phyloP scores from a whole-genome alignment of 2,797 vertebrate species.

The Hoplostethus atlanticus region DNA sequence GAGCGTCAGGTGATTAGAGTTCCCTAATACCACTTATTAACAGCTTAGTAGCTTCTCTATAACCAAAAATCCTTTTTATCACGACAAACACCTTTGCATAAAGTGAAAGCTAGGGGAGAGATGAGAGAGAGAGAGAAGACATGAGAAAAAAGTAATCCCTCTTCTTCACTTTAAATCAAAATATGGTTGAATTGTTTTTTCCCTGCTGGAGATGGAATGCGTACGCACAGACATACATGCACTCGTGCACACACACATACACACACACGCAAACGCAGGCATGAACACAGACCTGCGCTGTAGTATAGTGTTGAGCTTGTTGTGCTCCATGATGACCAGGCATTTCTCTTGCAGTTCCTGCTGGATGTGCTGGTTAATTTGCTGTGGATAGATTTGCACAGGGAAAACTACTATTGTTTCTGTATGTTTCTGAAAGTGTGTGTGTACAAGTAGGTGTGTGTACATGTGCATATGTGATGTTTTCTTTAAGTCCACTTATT shows the following conservation, averaged over 20 bases:
- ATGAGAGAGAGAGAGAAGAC: slow-evolving; percentile 3
- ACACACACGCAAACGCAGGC: neutral
- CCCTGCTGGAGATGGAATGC: neutral
- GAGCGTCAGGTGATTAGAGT: slow-evolving; percentile 5
- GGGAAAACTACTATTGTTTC: slow-evolving; percentile 54
- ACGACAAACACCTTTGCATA: neutral
- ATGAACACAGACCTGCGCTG: slow-evolving; percentile 66
- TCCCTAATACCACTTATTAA: slow-evolving; percentile 4
- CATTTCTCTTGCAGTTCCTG: slow-evolving; percentile 89
- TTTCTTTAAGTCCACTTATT: neutral
- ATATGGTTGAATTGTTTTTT: neutral
- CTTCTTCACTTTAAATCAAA: neutral
- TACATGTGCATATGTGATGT: neutral
- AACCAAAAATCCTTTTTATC: slow-evolving; percentile 14
- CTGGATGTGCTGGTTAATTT: slow-evolving; percentile 72
- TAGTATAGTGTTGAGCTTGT: slow-evolving; percentile 79
- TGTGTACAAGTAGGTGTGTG: neutral
- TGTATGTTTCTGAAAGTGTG: slow-evolving; percentile 8
- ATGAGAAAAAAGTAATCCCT: neutral
- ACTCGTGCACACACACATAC: neutral
- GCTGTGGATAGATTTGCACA: slow-evolving; percentile 62
- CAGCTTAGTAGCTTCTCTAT: slow-evolving; percentile 5
- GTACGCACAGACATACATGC: too few relatives aligned
- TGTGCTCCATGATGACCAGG: slow-evolving; percentile 85
- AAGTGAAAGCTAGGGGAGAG: slow-evolving; percentile 19